Base-by-base conservation (phyloP, 2,113 vertebrate genomes). In the Raja brachyura region DNA sequence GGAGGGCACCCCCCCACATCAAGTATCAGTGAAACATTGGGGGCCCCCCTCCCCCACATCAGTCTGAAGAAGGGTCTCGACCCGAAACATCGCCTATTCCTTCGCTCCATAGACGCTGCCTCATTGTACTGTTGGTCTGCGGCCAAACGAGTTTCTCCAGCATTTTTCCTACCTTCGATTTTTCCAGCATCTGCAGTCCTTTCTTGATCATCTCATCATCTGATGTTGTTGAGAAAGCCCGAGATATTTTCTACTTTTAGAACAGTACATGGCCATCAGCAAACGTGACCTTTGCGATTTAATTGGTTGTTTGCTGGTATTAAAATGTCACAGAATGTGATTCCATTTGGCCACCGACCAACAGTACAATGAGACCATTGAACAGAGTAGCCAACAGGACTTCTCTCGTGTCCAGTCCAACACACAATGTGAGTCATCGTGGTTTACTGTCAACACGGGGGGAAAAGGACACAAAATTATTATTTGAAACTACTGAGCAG, bases 391-490 rank as follows among this genome's bases (percentile, higher is more conserved):
- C 63, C 63, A 68, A 70, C 63, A 22, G 13, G 31, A 90, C 31
- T 70, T 66, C 9, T 66, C 61, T 33, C 56, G 56, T 22, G 18
- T 68, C 66, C 18, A 20, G 5, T 10, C 39, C 18, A 14, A 90
- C 81, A 85, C 20, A 85, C 28, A 61, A 22, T 85, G 0, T 22
- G 16, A 70, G 10, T 90, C 86, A 39, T 68, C 68, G 20, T 90
- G 63, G 86, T 70, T 90, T 90, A 33, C 63, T 90, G 66, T 68
- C 86, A 33, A 68, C 66, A 90, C 31, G 63, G 61, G 86, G 33
- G 31, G 66, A 83, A 48, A 25, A 14, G 61, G 33, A 90, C 86
- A 70, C 5, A 68, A 48, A 90, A 39, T 31, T 20, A 90, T 90
- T 20, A 90, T 70, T 68, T 90, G 5, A 20, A 90, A 70, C n/a